Evolutionary conservation across 2,797 vertebrate genomes (phyloP).

Genomic region (Sebastes goodei): DNA sequence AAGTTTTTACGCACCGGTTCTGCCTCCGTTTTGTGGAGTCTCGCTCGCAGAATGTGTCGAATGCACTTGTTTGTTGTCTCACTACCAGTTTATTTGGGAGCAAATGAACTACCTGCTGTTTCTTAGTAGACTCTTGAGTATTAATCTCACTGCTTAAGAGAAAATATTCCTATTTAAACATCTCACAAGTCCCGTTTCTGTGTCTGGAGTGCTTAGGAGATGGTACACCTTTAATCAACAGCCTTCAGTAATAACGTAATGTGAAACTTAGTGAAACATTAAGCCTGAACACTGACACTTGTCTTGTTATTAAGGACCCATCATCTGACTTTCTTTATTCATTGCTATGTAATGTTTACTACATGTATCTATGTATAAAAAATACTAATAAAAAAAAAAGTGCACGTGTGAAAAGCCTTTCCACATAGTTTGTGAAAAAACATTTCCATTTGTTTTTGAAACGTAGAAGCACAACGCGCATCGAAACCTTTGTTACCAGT

Average conservation of each 20-base stretch:
- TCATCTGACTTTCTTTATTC: constrained; percentile 69
- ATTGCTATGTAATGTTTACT: constrained; percentile 81
- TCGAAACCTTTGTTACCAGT: constrained; percentile 70
- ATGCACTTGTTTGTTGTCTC: constrained; percentile 46
- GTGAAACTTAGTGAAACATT: constrained; percentile 51
- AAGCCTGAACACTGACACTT: constrained; percentile 58
- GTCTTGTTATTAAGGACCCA: constrained; percentile 51
- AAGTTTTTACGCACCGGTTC: constrained; percentile 15
- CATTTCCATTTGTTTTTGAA: constrained; percentile 51
- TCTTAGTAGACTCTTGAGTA: constrained; percentile 33
- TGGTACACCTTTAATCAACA: constrained; percentile 23
- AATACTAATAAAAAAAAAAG: constrained; percentile 32
- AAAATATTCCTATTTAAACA: constrained; percentile 35
- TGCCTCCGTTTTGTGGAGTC: constrained; percentile 55
- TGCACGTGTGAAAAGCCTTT: constrained; percentile 67
- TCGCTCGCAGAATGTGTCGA: constrained; percentile 34
- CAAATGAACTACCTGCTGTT: constrained; percentile 57
- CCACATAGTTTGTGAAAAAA: constrained; percentile 48
- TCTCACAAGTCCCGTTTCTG: constrained; percentile 8
- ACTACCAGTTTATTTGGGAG: constrained; percentile 29
- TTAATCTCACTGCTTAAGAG: constrained; percentile 22
- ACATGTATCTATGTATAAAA: constrained; percentile 75
- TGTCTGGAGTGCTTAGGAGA: constrained; percentile 27
- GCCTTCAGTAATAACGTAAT: constrained; percentile 53
- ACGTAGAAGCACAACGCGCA: constrained; percentile 73